These are phyloP conservation scores for Furnarius figulus DNA, from an alignment of 2,113 vertebrate species.

Conservation along the genomic window DNA sequence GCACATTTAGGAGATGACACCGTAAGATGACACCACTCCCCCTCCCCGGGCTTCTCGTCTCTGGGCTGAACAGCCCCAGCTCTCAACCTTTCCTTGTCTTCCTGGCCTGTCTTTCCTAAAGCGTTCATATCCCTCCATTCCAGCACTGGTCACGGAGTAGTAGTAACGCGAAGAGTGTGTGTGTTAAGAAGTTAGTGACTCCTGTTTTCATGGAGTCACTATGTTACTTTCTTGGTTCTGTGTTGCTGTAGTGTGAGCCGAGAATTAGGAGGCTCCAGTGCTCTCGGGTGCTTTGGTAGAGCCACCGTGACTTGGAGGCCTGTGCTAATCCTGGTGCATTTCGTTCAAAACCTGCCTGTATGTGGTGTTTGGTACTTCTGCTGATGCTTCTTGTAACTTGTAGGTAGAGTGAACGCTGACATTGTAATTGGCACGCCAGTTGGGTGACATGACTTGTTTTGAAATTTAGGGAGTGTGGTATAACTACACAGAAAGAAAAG, in stretches of 20 bases:
- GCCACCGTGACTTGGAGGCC: neutral
- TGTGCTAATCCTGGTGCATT: neutral
- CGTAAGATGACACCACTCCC: too few species aligned
- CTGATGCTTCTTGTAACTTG: neutral
- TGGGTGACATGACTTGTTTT: neutral
- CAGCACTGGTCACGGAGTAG: fast-evolving
- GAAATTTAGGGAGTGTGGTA: neutral
- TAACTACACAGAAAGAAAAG: neutral
- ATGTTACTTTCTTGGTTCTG: neutral
- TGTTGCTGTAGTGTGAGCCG: neutral
- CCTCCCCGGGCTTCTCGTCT: fast-evolving
- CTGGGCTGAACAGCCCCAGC: neutral
- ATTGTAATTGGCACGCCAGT: neutral
- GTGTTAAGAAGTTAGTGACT: neutral
- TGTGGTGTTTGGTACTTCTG: neutral
- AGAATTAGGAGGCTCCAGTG: neutral
- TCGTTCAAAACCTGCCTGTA: neutral
- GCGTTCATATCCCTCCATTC: neutral
- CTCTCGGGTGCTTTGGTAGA: neutral
- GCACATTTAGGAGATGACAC: too few species aligned
- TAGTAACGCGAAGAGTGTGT: neutral
- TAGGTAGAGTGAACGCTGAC: neutral
- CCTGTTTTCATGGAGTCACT: fast-evolving
- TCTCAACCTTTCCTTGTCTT: neutral
- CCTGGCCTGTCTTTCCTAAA: neutral